Evolutionary conservation across 92 coral and sea anemone species (phyloP).

Genomic region (Umimayanthus chanpuru): DNA sequence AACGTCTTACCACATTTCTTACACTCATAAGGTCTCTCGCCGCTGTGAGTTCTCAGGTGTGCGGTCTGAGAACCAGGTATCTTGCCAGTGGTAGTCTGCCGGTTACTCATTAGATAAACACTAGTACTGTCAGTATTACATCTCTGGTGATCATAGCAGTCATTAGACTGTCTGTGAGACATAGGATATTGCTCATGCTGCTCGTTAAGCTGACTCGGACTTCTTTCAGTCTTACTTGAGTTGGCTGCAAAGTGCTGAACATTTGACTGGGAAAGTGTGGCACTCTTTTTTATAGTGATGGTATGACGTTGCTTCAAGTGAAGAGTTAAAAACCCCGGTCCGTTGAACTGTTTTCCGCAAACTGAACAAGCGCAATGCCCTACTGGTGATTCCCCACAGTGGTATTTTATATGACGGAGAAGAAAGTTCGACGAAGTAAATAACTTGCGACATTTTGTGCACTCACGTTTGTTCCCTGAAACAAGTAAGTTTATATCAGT

Average conservation of each 20-base stretch:
- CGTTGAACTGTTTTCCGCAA: neutral
- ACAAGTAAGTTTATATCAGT: neutral
- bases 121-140: too few relatives aligned
- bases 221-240: neutral
- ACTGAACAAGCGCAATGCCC: neutral
- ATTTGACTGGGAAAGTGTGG: neutral
- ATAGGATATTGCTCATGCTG: neutral
- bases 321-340: neutral
- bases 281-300: neutral
- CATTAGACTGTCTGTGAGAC: neutral
- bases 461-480: conserved; percentile 5
- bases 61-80: too few relatives aligned
- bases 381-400: neutral
- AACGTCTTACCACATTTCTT: too few relatives aligned
- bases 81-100: too few relatives aligned
- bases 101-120: too few relatives aligned
- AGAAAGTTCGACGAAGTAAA: conserved; percentile 46
- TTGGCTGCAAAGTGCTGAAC: neutral
- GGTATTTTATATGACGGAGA: conserved; percentile 41
- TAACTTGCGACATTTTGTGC: conserved; percentile 31
- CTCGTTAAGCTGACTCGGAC: neutral
- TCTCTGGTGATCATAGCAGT: too few relatives aligned
- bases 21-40: too few relatives aligned
- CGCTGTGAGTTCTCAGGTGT: too few relatives aligned
- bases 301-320: neutral